Evolutionary conservation across 2,797 vertebrate genomes (phyloP).

Genomic region (Apodemus agrarius): DNA sequence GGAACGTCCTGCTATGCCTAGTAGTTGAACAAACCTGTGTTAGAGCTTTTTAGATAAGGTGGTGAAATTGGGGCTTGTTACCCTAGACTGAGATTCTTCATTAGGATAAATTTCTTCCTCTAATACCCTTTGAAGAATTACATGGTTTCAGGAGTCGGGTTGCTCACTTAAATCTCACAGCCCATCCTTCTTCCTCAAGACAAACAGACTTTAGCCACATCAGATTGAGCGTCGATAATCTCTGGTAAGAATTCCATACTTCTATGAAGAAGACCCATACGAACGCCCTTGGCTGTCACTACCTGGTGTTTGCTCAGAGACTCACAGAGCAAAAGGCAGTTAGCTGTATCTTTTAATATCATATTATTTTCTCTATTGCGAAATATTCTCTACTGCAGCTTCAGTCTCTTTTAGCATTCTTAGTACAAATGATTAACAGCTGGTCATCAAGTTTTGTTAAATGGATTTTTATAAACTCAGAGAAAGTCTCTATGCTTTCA

Average conservation of each 20-base stretch:
- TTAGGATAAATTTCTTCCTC: background rate
- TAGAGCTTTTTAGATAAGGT: background rate
- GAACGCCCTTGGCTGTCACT: background rate
- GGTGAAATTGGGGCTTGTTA: background rate
- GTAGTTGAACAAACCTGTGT: background rate
- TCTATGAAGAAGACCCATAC: background rate
- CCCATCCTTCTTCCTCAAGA: background rate
- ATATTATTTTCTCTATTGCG: conserved; percentile 28
- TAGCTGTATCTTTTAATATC: background rate
- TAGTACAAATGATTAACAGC: conserved; percentile 65
- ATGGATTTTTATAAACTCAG: conserved; percentile 52
- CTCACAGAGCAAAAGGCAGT: conserved; percentile 10
- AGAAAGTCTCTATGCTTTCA: conserved; percentile 41
- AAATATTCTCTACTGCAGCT: conserved; percentile 11
- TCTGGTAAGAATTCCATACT: background rate
- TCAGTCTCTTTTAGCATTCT: conserved; percentile 8
- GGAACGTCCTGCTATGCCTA: background rate
- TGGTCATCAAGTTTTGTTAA: conserved; percentile 60
- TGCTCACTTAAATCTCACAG: background rate
- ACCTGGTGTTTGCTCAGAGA: background rate
- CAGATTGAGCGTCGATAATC: background rate
- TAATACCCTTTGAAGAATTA: background rate
- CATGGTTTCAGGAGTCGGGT: background rate
- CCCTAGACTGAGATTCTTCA: background rate
- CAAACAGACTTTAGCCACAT: background rate